A percentile compares a stretch with the other conserved stretches of the same genome.
These are phyloP conservation scores for Parascotia fuliginaria DNA, from an alignment of 2,888 invertebrate species.

Conservation along the genomic window DNA sequence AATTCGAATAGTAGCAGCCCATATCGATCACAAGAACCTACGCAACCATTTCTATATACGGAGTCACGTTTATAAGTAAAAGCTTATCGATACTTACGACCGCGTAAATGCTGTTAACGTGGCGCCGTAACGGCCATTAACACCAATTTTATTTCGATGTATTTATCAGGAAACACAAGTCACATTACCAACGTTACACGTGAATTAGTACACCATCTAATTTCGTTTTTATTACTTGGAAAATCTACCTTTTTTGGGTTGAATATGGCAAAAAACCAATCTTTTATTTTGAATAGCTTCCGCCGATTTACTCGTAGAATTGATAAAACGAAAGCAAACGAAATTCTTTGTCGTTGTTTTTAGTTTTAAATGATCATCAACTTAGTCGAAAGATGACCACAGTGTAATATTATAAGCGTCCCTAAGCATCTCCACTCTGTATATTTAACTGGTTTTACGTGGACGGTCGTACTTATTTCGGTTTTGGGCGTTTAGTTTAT, in stretches of 20 bases:
- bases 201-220: neutral
- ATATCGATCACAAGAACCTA: neutral
- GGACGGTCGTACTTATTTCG: no score
- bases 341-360: no score
- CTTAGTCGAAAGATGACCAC: no score
- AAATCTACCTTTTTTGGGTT: neutral
- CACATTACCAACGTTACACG: conserved; percentile 4
- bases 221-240: neutral
- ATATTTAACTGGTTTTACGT: no score
- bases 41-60: neutral
- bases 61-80: conserved; percentile 38
- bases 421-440: no score
- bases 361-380: no score
- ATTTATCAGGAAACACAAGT: conserved; percentile 38
- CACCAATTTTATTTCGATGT: conserved; percentile 42
- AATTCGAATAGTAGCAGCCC: neutral
- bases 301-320: no score
- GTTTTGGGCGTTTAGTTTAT: no score
- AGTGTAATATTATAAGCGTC: no score
- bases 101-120: conserved; percentile 40
- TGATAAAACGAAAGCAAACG: no score
- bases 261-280: no score
- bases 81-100: conserved; percentile 42
- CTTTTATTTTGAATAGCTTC: no score
- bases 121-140: conserved; percentile 42